Base-by-base conservation (phyloP, 1,140 invertebrate genomes). In the Cryptotermes secundus region DNA sequence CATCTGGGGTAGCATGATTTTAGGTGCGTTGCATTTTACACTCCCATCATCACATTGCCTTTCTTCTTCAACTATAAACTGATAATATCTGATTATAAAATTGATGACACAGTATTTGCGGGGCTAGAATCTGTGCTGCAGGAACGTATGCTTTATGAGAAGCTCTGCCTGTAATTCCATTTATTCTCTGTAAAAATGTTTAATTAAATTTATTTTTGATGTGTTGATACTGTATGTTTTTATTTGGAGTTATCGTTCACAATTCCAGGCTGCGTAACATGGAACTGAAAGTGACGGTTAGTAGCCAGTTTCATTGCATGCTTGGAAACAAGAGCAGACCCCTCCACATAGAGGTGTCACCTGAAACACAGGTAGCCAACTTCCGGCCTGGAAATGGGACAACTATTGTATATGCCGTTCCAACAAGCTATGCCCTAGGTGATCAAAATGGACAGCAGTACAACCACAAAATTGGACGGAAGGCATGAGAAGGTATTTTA, bases 271-370 rank as follows among this genome's bases (percentile, higher is more conserved):
- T 92, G 81, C 90, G 92, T 85, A 90, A 90, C 24, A 88, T 88
- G 53, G 94, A 95, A 82, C 87, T 96, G 80, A 92, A 92, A 86
- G 94, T 96, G 0, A 94, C 92, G 36, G 92, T 95, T 0, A 91
- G 89, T 82, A 91, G 92, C 80, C 91, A 90, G 79, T 91, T 95
- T 84, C 92, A 93, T 65, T 95, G 95, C 87, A 95, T 94, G 91
- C 88, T 96, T 65, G 95, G 95, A n/a, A 92, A 93, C 85, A 96
- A 96, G 87, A 92, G 91, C 42, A 91, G 92, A 84, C 88, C 91
- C 34, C 89, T 96, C 34, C 88, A 89, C 42, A 91, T 96, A 19
- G 93, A 95, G 87, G 91, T 93, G 7, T 89, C 90, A 83, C 89
- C 92, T 24, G 93, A 93, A 65, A 91, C 92, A 12, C 88, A 90